phyloP scores from a whole-genome alignment of 2,113 vertebrate genomes.

The Anoplopoma fimbria region DNA sequence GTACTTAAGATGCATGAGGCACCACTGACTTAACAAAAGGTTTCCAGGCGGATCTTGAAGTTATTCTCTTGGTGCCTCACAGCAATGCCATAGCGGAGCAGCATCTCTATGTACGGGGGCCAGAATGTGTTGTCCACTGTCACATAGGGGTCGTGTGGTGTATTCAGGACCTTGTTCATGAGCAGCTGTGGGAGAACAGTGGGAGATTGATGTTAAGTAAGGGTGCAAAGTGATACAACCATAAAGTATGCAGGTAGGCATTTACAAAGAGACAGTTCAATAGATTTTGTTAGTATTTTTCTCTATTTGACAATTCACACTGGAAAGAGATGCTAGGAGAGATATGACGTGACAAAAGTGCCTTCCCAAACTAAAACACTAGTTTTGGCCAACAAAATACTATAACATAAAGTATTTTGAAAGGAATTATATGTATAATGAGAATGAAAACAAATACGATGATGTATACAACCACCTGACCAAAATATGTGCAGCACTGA shows the following conservation, averaged over 20 bases:
- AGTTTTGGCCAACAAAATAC: not conserved
- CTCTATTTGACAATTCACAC: not conserved
- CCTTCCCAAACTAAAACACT: not conserved
- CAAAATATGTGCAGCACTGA: not conserved
- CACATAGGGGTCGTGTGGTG: constrained; percentile 94
- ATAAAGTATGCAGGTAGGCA: not conserved
- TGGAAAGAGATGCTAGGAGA: not conserved
- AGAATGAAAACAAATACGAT: not conserved
- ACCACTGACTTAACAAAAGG: constrained; percentile 53
- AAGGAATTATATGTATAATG: too few species aligned
- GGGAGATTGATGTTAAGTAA: not conserved
- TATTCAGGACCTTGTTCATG: constrained; percentile 83
- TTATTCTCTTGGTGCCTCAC: constrained; percentile 91
- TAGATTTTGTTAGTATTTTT: not conserved
- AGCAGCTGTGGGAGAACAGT: constrained; percentile 82
- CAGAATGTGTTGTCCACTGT: constrained; percentile 86
- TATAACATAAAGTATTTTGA: not conserved
- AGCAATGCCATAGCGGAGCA: constrained; percentile 89
- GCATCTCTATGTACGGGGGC: constrained; percentile 93
- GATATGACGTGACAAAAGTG: not conserved
- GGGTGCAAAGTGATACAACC: not conserved
- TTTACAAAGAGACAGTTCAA: not conserved
- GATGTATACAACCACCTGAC: not conserved
- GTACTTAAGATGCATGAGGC: not conserved
- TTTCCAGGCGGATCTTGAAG: constrained; percentile 84